Conservation (phyloP, 2,888 invertebrate genomes). For the Ophioninae sp. region DNA sequence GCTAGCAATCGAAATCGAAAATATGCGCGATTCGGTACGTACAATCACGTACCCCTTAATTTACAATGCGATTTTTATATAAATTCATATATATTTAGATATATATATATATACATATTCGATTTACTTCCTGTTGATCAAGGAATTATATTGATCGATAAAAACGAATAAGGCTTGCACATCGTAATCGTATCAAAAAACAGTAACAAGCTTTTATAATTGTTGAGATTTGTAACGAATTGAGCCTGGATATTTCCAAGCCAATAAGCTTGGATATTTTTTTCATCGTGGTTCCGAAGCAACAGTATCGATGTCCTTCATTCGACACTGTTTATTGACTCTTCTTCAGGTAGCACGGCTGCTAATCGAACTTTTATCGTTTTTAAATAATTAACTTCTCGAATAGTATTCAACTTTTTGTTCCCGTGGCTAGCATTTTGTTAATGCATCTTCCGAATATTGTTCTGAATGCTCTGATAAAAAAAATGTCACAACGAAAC, state of each 20-base stretch:
- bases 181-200: not conserved
- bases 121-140: not conserved
- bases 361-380: not conserved
- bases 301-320: not conserved
- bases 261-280: conserved; percentile 5
- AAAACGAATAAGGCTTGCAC: not conserved
- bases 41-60: conserved; percentile 11
- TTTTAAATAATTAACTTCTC: not conserved
- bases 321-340: not conserved
- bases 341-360: not conserved
- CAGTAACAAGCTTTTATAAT: not conserved
- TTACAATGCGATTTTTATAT: conserved; percentile 14
- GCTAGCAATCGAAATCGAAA: conserved; percentile 15
- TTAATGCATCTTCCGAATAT: not conserved
- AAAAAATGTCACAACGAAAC: not conserved
- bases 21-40: not conserved
- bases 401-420: not conserved
- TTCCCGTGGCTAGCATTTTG: not conserved
- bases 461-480: conserved; percentile 5
- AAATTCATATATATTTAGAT: not conserved
- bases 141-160: not conserved
- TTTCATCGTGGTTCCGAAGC: not conserved
- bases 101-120: conserved; percentile 2
- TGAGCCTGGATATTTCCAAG: too few species aligned
- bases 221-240: not conserved